Evolutionary conservation across 2,113 vertebrate species (phyloP).

Genomic region (Tachysurus fulvidraco): DNA sequence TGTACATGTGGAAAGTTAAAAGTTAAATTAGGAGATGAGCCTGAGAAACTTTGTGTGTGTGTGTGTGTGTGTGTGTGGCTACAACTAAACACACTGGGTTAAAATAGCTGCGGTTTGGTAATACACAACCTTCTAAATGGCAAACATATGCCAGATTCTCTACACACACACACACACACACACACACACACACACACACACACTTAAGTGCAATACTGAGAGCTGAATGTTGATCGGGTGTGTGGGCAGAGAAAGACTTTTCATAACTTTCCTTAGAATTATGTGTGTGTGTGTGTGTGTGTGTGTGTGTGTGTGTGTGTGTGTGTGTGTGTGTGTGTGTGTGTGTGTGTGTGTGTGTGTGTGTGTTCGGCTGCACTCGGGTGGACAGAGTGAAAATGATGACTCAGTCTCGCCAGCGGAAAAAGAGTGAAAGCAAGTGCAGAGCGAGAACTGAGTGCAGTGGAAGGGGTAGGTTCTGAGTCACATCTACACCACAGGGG

Average conservation of each 20-base stretch:
- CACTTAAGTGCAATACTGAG: background rate
- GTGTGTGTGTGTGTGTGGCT: conserved; percentile 1
- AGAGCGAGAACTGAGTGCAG: background rate
- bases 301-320: background rate
- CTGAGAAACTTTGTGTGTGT: conserved; percentile 12
- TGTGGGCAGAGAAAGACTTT: background rate
- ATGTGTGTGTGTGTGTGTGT: too few relatives aligned
- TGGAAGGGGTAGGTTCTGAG: background rate
- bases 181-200: background rate
- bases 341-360: background rate
- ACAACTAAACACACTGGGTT: background rate
- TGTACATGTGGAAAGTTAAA: background rate
- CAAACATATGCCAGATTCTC: conserved; percentile 20
- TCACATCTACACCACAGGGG: background rate
- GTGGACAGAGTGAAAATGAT: conserved; percentile 26
- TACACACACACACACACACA: background rate
- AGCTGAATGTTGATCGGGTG: background rate
- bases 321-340: background rate
- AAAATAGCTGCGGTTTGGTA: conserved; percentile 42
- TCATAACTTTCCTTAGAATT: background rate
- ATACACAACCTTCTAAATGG: conserved; percentile 30
- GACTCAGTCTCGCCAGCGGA: conserved; percentile 39
- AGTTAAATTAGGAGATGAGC: background rate
- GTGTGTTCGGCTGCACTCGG: background rate
- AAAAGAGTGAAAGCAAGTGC: conserved; percentile 11